phyloP scores from a whole-genome alignment of 2,113 vertebrate genomes.

The Sinocyclocheilus maitianheensis region DNA sequence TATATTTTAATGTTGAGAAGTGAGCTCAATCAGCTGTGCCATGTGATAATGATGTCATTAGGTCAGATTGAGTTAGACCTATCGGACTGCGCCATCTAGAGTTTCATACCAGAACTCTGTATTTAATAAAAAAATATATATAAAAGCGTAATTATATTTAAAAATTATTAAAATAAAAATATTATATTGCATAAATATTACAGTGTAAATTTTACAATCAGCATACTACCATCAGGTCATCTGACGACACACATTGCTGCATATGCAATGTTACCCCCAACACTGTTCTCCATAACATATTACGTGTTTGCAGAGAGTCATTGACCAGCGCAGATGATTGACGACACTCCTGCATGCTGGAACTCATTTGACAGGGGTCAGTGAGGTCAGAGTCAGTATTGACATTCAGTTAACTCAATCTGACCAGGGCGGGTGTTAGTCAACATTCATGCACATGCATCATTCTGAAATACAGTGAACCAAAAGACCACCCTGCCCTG shows the following conservation, averaged over 20 bases:
- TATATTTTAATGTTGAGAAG: too few relatives aligned
- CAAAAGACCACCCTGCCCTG: conserved; percentile 10
- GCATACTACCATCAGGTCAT: background rate
- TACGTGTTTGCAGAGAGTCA: conserved; percentile 19
- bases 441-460: conserved; percentile 14
- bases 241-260: background rate
- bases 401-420: conserved; percentile 30
- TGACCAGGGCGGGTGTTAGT: conserved; percentile 14
- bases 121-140: too few relatives aligned
- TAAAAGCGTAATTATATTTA: too few relatives aligned
- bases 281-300: background rate
- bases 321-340: conserved; percentile 46
- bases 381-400: too few relatives aligned
- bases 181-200: background rate
- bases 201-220: background rate
- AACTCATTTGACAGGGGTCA: conserved; percentile 49
- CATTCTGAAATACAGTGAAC: background rate
- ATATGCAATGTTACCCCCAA: background rate
- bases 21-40: too few relatives aligned
- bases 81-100: too few relatives aligned
- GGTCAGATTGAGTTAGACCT: too few relatives aligned
- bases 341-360: conserved; percentile 25
- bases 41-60: too few relatives aligned
- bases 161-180: background rate
- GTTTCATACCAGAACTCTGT: too few relatives aligned